Percentiles rank a stretch among this genome's conserved stretches.
phyloP scores from a whole-genome alignment of 2,113 vertebrate genomes.

The Xiphophorus maculatus region DNA sequence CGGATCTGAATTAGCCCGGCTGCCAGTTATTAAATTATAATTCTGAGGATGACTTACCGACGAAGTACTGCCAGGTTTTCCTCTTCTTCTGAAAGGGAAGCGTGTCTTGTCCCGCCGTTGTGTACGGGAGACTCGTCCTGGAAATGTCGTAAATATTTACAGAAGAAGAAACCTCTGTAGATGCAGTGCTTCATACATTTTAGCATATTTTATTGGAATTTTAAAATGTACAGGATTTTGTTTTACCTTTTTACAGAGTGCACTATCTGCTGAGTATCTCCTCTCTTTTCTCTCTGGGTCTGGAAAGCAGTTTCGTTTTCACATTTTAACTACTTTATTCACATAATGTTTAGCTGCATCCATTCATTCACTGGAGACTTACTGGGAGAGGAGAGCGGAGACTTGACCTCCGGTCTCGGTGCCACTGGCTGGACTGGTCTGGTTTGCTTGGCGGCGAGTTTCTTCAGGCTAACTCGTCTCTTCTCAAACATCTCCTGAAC shows the following conservation, averaged over 20 bases:
- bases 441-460: conserved; percentile 94
- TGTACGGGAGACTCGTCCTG: conserved; percentile 84
- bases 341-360: background rate
- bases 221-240: background rate
- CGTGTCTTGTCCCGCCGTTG: conserved; percentile 80
- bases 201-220: background rate
- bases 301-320: conserved; percentile 32
- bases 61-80: conserved; percentile 93
- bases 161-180: background rate
- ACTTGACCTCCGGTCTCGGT: conserved; percentile 93
- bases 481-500: conserved; percentile 97
- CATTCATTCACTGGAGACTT: background rate
- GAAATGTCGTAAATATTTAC: background rate
- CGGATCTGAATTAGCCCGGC: too few species aligned
- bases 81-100: conserved; percentile 90
- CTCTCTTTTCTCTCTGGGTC: conserved; percentile 78
- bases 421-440: conserved; percentile 96
- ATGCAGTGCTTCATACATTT: background rate
- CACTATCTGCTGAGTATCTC: conserved; percentile 74
- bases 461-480: conserved; percentile 91
- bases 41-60: conserved; percentile 79
- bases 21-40: background rate
- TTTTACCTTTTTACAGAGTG: conserved; percentile 81
- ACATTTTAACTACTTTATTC: background rate
- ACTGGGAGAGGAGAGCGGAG: conserved; percentile 87